Percentiles rank a stretch among this genome's conserved stretches.
Conservation (phyloP, 2,797 vertebrate genomes). For the Astyanax mexicanus region DNA sequence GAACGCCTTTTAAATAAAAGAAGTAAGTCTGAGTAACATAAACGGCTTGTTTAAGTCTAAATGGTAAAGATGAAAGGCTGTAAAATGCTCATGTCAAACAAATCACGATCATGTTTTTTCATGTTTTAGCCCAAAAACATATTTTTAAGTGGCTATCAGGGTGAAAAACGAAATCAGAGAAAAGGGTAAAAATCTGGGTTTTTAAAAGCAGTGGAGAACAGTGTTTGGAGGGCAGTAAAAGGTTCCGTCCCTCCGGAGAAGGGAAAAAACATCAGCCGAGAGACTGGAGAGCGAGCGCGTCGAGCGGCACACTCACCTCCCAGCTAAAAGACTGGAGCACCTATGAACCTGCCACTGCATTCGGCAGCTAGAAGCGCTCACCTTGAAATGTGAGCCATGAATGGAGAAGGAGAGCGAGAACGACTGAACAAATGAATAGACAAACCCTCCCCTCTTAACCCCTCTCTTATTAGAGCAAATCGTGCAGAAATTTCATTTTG, state of each 20-base stretch:
- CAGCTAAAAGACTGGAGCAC: conserved; percentile 1
- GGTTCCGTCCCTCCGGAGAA: not conserved
- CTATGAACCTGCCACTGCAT: conserved; percentile 28
- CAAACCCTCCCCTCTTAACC: conserved; percentile 54
- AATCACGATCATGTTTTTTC: not conserved
- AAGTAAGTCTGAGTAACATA: not conserved
- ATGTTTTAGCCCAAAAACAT: not conserved
- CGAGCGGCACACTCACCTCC: conserved; percentile 15
- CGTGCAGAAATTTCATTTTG: conserved; percentile 75
- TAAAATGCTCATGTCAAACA: not conserved
- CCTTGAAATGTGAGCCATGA: conserved; percentile 47
- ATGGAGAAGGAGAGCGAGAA: conserved; percentile 29
- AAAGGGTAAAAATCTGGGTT: not conserved
- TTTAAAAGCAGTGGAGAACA: conserved; percentile 13
- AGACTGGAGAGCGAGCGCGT: not conserved
- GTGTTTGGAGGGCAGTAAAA: not conserved
- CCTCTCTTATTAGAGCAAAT: conserved; percentile 68
- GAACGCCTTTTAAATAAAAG: too few species aligned
- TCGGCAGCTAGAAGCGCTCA: conserved; percentile 19
- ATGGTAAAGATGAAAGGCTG: not conserved
- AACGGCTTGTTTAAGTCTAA: not conserved
- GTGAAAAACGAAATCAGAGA: not conserved
- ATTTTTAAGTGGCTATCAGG: too few species aligned
- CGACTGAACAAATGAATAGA: conserved; percentile 6
- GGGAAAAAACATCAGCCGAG: conserved; percentile 9